Percentiles rank a stretch among this genome's conserved stretches.
These are phyloP conservation scores for Psammodynastes pulverulentus DNA, from an alignment of 2,113 vertebrate species.

Conservation along the genomic window DNA sequence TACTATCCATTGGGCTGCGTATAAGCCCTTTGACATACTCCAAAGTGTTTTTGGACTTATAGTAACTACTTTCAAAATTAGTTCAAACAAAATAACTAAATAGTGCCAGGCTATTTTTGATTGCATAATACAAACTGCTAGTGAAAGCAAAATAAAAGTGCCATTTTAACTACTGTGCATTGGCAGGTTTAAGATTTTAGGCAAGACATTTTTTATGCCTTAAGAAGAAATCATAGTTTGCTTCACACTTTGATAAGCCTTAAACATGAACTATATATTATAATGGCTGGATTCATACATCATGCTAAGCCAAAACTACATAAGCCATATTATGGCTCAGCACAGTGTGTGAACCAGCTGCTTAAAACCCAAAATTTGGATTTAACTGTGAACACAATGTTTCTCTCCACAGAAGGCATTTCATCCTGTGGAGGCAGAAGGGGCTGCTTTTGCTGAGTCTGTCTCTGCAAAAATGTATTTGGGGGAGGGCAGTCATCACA, in stretches of 20 bases:
- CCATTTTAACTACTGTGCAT: not conserved
- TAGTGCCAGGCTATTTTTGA: not conserved
- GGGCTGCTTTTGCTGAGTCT: not conserved
- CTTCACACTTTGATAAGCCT: not conserved
- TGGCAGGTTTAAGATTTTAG: not conserved
- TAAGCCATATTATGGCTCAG: not conserved
- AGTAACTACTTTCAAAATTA: not conserved
- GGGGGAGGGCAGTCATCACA: not conserved
- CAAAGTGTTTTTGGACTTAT: not conserved
- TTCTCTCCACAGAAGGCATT: not conserved
- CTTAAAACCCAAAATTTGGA: not conserved
- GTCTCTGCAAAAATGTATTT: not conserved
- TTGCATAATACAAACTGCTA: not conserved
- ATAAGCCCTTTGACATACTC: not conserved
- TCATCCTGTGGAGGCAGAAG: not conserved
- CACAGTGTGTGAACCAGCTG: not conserved
- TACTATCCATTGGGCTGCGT: not conserved
- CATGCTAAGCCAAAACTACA: not conserved
- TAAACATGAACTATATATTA: not conserved
- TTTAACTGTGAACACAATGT: not conserved
- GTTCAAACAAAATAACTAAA: not conserved
- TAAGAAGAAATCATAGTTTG: not conserved
- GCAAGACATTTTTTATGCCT: not conserved
- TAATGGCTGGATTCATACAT: not conserved
- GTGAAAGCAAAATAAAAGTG: not conserved